phyloP scores from a whole-genome alignment of 2,113 vertebrate genomes.

The Rattus norvegicus region DNA sequence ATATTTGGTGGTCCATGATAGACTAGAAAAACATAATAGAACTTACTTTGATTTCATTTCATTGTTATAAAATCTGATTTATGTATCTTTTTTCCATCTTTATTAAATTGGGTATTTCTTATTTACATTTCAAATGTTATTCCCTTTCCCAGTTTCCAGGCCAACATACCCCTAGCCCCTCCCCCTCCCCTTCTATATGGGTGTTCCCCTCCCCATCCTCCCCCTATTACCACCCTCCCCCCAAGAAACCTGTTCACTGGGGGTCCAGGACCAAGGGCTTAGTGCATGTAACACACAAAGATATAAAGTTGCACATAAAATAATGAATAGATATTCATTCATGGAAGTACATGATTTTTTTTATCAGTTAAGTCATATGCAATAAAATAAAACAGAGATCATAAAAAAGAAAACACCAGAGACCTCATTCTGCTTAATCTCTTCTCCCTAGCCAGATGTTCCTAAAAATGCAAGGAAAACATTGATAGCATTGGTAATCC shows the following conservation, averaged over 20 bases:
- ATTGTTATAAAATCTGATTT: conserved; percentile 6
- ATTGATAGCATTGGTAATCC: neutral
- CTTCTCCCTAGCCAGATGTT: neutral
- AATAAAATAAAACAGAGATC: neutral
- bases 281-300: neutral
- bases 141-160: too few relatives aligned
- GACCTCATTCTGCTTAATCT: neutral
- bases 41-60: neutral
- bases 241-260: too few relatives aligned
- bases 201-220: too few relatives aligned
- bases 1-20: neutral
- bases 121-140: too few relatives aligned
- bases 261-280: too few relatives aligned
- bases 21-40: neutral
- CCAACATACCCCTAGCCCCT: too few relatives aligned
- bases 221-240: too few relatives aligned
- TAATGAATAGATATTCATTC: neutral
- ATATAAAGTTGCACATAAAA: neutral
- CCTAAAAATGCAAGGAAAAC: neutral
- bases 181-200: too few relatives aligned
- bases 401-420: neutral
- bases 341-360: neutral
- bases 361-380: neutral
- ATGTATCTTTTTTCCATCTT: neutral
- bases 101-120: too few relatives aligned